Evolutionary conservation across 2,888 invertebrate genomes (phyloP), one percentile per base, ranked within the genome.

Genomic region (Andricus curvator): DNA sequence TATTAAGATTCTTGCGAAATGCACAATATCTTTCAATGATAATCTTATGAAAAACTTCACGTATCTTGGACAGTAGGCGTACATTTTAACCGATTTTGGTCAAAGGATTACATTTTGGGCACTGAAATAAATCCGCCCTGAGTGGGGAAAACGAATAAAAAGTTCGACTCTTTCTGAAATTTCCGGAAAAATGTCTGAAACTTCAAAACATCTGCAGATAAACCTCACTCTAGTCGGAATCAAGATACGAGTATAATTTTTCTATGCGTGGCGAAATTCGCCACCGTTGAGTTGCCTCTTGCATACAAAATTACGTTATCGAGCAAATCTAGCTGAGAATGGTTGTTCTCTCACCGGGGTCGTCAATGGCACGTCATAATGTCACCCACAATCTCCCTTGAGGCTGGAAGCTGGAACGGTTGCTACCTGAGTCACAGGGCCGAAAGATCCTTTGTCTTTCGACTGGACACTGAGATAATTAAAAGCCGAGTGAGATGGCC

Each of bases 401-500:
- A 78, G 2, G 37, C 37, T 74, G 33, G 67, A 66, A 79, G 80
- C 77, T 68, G 44, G 17, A 6, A 48, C 17, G 77, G 70, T 68
- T 81, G 80, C 80, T 88, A 87, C 85, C 87, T 87, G 85, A 78
- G 79, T 51, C 70, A 22, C 41, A 44, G 81, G 80, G 80, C 81
- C 85, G 80, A 81, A 85, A 84, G 81, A 81, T 81, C 82, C 87
- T 88, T 90, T 91, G 89, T 88, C 88, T 88, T 84, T 82, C 78
- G 79, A 80, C 81, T 85, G 78, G 82, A 77, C 77, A 84, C 77
- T 80, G 84, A 85, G 86, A 90, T 90, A 91, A 91, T 91, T 91
- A 91, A 91, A 91, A 90, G 86, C 86, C 88, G 83, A 85, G 85
- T 83, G 82, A 84, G 84, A 84, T 81, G 83, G 65, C 37, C 80